Percentiles rank a stretch among this genome's conserved stretches.
Evolutionary conservation across 2,113 vertebrate genomes (phyloP).

Genomic region (Anarrhichthys ocellatus): DNA sequence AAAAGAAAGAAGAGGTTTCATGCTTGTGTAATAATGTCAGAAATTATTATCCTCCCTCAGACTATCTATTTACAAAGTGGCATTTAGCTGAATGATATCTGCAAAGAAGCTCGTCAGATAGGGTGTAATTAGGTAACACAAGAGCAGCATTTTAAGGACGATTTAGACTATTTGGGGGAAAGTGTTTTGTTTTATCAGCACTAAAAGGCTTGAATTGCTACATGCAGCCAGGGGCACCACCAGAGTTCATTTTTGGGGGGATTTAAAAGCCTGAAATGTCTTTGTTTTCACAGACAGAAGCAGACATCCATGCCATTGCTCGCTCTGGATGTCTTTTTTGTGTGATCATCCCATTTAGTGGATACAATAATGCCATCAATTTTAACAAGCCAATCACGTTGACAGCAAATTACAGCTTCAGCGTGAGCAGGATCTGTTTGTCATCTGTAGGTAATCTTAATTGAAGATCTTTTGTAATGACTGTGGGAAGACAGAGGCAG

Average conservation of each 20-base stretch:
- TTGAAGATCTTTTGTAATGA: slow-evolving; percentile 49
- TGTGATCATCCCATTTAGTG: slow-evolving; percentile 19
- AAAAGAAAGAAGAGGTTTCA: neutral
- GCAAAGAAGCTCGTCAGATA: slow-evolving; percentile 28
- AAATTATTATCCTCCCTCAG: slow-evolving; percentile 21
- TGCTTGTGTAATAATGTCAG: slow-evolving; percentile 34
- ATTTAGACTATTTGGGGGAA: slow-evolving; percentile 42
- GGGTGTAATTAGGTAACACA: slow-evolving; percentile 34
- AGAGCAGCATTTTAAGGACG: slow-evolving; percentile 21
- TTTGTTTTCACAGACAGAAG: slow-evolving; percentile 43
- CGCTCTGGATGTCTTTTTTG: neutral
- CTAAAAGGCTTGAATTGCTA: slow-evolving; percentile 22
- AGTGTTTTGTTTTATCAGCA: slow-evolving; percentile 56
- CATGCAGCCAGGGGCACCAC: slow-evolving; percentile 47
- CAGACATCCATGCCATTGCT: neutral
- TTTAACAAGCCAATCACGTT: slow-evolving; percentile 28
- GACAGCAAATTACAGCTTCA: neutral
- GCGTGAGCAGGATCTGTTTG: slow-evolving; percentile 6
- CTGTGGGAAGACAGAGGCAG: slow-evolving; percentile 29
- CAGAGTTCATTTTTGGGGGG: slow-evolving; percentile 21
- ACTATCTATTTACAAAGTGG: slow-evolving; percentile 49
- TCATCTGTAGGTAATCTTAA: slow-evolving; percentile 43
- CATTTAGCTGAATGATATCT: slow-evolving; percentile 47
- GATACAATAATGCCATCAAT: slow-evolving; percentile 13
- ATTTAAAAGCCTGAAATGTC: slow-evolving; percentile 43